A percentile compares a stretch with the other conserved stretches of the same genome.
Conservation (phyloP, 2,113 vertebrate genomes). For the Bettongia penicillata region DNA sequence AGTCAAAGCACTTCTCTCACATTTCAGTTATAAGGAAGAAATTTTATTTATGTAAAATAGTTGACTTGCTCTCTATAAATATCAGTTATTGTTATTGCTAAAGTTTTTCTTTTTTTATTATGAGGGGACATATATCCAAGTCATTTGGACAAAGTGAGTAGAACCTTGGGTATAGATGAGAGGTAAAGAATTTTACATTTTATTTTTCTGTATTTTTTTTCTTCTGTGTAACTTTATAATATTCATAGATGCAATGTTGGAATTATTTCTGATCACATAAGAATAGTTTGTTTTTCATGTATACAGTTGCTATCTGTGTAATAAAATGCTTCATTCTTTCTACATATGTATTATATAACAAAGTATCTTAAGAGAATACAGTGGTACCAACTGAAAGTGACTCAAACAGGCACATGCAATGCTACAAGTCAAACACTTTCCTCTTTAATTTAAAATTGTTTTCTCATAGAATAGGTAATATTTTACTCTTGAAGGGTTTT, state of each 20-base stretch:
- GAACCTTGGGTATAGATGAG: background rate
- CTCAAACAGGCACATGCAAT: conserved; percentile 77
- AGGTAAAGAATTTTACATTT: background rate
- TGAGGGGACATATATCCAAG: background rate
- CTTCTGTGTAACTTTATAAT: conserved; percentile 38
- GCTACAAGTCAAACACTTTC: conserved; percentile 77
- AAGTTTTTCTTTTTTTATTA: background rate
- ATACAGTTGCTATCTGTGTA: conserved; percentile 76
- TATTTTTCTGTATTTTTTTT: no score
- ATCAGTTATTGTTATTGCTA: no score
- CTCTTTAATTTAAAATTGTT: conserved; percentile 82
- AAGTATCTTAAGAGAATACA: conserved; percentile 79
- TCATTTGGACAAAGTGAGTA: conserved; percentile 27
- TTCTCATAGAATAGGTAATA: conserved; percentile 81
- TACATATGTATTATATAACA: conserved; percentile 74
- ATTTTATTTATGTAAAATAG: no score
- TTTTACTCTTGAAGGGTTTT: conserved; percentile 82
- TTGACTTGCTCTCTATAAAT: no score
- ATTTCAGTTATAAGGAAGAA: no score
- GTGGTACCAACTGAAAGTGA: conserved; percentile 72
- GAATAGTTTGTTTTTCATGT: conserved; percentile 75
- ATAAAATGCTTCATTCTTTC: conserved; percentile 78
- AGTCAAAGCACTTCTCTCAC: no score
- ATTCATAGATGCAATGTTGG: conserved; percentile 58
- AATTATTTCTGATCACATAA: conserved; percentile 70